A percentile compares a stretch with the other conserved stretches of the same genome.
Evolutionary conservation across 2,113 vertebrate species (phyloP).

Genomic region (Spilogale gracilis): DNA sequence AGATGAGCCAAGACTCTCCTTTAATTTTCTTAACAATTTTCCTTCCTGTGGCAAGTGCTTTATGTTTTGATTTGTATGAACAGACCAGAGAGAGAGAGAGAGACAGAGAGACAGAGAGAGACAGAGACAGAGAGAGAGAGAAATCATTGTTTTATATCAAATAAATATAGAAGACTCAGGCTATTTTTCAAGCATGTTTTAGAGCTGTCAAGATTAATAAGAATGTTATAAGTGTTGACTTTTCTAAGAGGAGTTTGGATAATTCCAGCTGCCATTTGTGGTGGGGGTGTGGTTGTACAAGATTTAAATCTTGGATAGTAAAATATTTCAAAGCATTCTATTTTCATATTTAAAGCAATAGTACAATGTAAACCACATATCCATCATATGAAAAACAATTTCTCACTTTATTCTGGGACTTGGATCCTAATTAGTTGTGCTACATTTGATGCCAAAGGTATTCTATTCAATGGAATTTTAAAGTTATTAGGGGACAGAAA

Average conservation of each 20-base stretch:
- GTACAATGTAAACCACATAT: constrained; percentile 6
- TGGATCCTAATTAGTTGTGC: neutral
- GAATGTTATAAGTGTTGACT: neutral
- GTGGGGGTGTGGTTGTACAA: neutral
- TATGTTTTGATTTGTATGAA: neutral
- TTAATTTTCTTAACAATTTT: constrained; percentile 6
- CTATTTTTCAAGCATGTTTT: constrained; percentile 30
- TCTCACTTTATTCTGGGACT: neutral
- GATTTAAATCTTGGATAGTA: neutral
- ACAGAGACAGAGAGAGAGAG: neutral
- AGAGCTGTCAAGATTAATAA: neutral
- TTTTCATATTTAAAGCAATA: neutral
- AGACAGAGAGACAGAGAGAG: neutral
- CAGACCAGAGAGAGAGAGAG: neutral
- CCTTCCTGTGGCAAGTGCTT: neutral
- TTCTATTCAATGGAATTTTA: neutral
- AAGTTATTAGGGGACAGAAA: neutral
- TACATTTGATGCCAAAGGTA: neutral
- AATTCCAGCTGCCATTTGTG: constrained; percentile 36
- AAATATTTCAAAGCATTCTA: constrained; percentile 10
- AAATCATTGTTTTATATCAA: constrained; percentile 9
- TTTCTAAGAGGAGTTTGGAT: constrained; percentile 5
- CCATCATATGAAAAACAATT: neutral
- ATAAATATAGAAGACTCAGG: neutral
- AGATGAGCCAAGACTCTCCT: neutral